Base-by-base conservation (phyloP, 2,888 invertebrate species). In the Tetramorium bicarinatum region DNA sequence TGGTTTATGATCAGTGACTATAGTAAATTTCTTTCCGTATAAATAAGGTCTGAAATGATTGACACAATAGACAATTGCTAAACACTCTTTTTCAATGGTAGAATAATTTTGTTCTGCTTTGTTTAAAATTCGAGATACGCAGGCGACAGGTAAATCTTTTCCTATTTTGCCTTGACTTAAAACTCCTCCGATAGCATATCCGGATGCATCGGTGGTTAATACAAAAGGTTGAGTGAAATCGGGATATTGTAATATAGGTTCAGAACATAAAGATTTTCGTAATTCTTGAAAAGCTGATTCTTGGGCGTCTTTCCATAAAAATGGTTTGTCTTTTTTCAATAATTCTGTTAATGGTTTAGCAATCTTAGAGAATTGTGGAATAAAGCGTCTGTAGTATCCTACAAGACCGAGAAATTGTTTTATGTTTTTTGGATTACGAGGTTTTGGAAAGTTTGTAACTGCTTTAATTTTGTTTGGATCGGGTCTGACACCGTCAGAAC, bases 321-420 rank as follows among this genome's bases (percentile, higher is more conserved):
- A 92, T 44, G 44, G n/a, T 13, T 9, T 69, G n/a, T 91, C 83
- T 62, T 89, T 89, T 18, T 85, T 88, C 49, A 91, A 75, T 11
- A 91, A 62, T 7, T 76, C 13, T 1, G 92, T 92, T 56, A 94
- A 52, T 0, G 92, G 93, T 80, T 87, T 88, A 0, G 92, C 86
- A 2, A 90, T 82, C 38, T 80, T 21, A 8, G 61, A 61, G 18
- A 34, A 61, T 3, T 61, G 15, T 1, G 61, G 18, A 1, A 94
- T 92, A 71, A 94, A 94, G 66, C 91, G 85, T 6, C 94, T 41
- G 69, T 94, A 94, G 74, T 94, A 95, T 0, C 92, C 91, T 0
- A 86, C 81, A 13, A 93, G 85, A 44, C 93, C 93, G 15, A 93
- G 54, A 49, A 94, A 94, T 52, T 82, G 72, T 11, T 49, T 49